Evolutionary conservation across 2,888 invertebrate species (phyloP), one percentile per base, ranked within the genome.

Genomic region (Phymatocera aterrima): DNA sequence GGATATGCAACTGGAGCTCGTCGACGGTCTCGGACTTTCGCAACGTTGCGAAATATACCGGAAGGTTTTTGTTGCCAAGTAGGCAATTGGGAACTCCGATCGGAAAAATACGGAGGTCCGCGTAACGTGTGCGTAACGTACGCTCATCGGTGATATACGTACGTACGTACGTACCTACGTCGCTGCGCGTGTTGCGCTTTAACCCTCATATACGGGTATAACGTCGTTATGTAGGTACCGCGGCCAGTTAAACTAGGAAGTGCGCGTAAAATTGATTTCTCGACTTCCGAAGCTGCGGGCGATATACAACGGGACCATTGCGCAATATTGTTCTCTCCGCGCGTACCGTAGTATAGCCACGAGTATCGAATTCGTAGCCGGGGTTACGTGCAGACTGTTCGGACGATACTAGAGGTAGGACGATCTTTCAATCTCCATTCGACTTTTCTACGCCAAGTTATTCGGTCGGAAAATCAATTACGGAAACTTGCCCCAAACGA

Each of bases 181-280:
- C 46, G n/a, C n/a, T n/a, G n/a, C n/a, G 68, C 28, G 68, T 43
- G 46, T 46, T 46, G 18, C 18, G 46, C 68, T 68, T 68, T 43
- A 68, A 18, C 40, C 46, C 68, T 46, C 68, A 37, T 37, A 43
- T 65, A 68, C 68, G 46, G 68, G 68, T 68, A 68, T 68, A n/a
- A 46, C 21, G 24, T 46, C 6, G 46, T 68, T 43, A 46, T 46
- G 46, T 68, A n/a, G n/a, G n/a, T n/a, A 68, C 46, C 68, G 24
- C 24, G 43, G 24, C 28, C 68, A 43, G 46, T 24, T 15, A 12
- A 68, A 68, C 68, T 46, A 68, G 68, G 68, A 68, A 68, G 68
- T 3, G 68, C 43, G 12, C 24, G 46, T 46, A 68, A 15, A 24
- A 46, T n/a, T 24, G 15, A 68, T 68, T 68, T 46, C 43, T 46